Base-by-base conservation (phyloP, 1,140 invertebrate species). In the Mercenaria mercenaria region DNA sequence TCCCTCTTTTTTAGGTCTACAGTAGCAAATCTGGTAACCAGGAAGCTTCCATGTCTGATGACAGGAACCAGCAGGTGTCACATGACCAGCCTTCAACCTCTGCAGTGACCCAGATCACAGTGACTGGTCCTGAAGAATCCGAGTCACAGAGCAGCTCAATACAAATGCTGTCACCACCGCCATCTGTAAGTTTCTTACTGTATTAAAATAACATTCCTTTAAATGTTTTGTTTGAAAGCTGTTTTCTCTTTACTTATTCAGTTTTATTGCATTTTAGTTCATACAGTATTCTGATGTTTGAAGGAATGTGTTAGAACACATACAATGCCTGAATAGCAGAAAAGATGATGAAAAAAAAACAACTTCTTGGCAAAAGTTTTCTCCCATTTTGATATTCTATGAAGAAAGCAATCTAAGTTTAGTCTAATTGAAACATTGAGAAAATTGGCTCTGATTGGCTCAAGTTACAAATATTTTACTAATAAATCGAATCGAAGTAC, bases 41-140 rank as follows among this genome's bases (percentile, higher is more conserved):
- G 74, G 69, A 61, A 11, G 64, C 32, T 64, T 23, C n/a, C 47
- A 37, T 72, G 0, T 8, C 39, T 43, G 85, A 88, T 3, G 85
- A 88, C 13, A 88, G 76, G 74, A 88, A 64, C 74, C 72, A 59
- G 52, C 32, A 47, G 18, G 34, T 69, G 32, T 77, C 88, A 23
- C 59, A 85, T n/a, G 59, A 87, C 20, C 59, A 64, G 59, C 80
- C 85, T 37, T 39, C 87, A 88, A 88, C 32, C 85, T 47, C 85
- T n/a, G 61, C 85, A 64, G 74, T 88, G 85, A 88, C 85, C 18
- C 85, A 88, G 85, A 88, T 88, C 74, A 88, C 72, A 47, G 85
- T 88, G 72, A 88, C 85, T 88, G 85, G 85, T 52, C 85, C 85
- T n/a, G 85, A 88, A 20, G 85, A 88, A 26, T 88, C 85, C 43